Base-by-base conservation (phyloP, 2,797 vertebrate species). In the Limnodromus scolopaceus region DNA sequence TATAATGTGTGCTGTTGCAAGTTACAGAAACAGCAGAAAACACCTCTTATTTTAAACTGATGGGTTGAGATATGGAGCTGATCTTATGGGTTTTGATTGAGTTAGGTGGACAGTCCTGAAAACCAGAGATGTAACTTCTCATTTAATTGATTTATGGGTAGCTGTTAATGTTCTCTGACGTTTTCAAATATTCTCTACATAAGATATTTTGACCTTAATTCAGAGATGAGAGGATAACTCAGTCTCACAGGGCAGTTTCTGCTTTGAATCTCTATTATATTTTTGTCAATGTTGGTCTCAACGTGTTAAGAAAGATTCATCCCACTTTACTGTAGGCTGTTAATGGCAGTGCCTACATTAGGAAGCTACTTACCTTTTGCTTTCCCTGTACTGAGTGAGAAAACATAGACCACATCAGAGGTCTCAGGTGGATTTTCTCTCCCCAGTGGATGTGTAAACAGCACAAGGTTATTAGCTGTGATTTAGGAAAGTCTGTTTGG, bases 11-110 rank as follows among this genome's bases (percentile, higher is more conserved):
- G 3, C 24, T 75, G 68, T 45, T 43, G 8, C 7, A 66, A 41
- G 7, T 27, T 38, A 28, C 10, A 36, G 30, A 57, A 65, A 78
- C 5, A 46, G 12, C 7, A 28, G 18, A 71, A 69, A 71, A 41
- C 1, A 6, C 34, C 3, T 43, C 16, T 13, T 10, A 3, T 13
- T 46, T 58, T 34, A 51, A 63, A 5, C 1, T 1, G 1, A 32
- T 2, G 5, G 3, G 4, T 38, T 49, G 22, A 38, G 14, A 6
- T 28, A 17, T 43, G 7, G 53, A 27, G n/a, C 24, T 27, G 23
- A 27, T 45, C 11, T 70, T 22, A 12, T 36, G 10, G 3, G 2
- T 8, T 82, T 74, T 41, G 23, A 34, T 28, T 72, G 51, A 0
- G 0, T 57, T 55, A n/a, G 22, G 24, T 54, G 17, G 20, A 16